Evolutionary conservation across 2,888 invertebrate species (phyloP), one percentile per base, ranked within the genome.

Genomic region (Theodoxus fluviatilis): DNA sequence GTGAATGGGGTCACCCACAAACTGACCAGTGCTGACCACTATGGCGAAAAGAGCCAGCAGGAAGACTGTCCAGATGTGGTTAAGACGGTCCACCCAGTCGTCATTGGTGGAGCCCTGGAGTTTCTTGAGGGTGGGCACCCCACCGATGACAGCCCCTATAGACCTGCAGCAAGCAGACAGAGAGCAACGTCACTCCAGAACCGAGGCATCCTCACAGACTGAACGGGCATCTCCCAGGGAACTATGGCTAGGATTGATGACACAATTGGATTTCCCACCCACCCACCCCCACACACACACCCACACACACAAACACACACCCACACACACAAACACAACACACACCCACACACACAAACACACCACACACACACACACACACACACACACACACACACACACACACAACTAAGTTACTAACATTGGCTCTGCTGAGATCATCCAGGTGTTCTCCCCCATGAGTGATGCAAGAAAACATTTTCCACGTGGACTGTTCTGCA

Each of bases 1-100:
- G 67, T 83, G 82, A 43, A 83, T 83, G 12, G 83, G 82, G 70
- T 83, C 82, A 0, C 83, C 83, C 6, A 82, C 81, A 66, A 82
- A 82, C 74, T 82, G 82, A 6, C 81, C 78, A 0, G 82, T 81
- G 69, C 80, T 81, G 69, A 83, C 81, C 43, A 83, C 76, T 33
- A 83, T 79, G 31, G 83, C 82, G 71, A 83, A 83, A 18, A 83
- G 78, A 59, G 80, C 81, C 63, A 83, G 72, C 25, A 83, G 71
- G 43, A 82, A 79, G 18, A 81, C 81, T 1, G 80, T 79, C 75
- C 81, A 82, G 25, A 83, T 79, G 74, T 83, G 83, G 70, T 77
- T 81, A 65, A 82, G 74, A n/a, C 83, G 75, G 71, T 83, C 83
- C 2, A 81, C 77, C 79, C 81, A 82, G 72, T 83, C 83, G 73